Base-by-base conservation (phyloP, 2,888 invertebrate genomes). In the Augochlorella aurata region DNA sequence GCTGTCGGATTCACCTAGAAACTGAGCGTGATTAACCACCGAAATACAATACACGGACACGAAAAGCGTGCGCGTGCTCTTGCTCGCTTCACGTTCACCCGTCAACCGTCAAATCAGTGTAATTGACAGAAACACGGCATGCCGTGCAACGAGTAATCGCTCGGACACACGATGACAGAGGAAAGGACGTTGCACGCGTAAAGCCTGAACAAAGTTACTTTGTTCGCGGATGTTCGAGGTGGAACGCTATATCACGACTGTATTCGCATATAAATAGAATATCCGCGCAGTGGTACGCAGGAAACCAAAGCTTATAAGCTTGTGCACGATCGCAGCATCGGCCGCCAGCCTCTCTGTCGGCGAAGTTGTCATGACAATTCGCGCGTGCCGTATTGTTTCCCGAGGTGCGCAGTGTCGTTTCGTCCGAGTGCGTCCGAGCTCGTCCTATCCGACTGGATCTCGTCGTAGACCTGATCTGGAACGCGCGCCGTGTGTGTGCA, bases 251-350 rank as follows among this genome's bases (percentile, higher is more conserved):
- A 73, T 24, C 38, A 21, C 49, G 63, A 38, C 44, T 50, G 69
- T 63, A 70, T 78, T 79, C 77, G 72, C 44, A 47, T 87, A 87
- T 87, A 87, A 87, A 87, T 87, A 87, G 87, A 85, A 85, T 75
- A 29, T 68, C 45, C 61, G 77, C 73, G 77, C 63, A 74, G 72
- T 72, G 85, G 75, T 74, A 78, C 73, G 71, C 47, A 29, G 50
- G 45, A 73, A 16, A 29, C 29, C 38, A 4, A 38, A 38, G 29
- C 61, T 50, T 61, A 47, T 29, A 49, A n/a, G 44, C 9, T 65
- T 45, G 16, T 71, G 4, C 44, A n/a, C 14, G 52, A 52, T 10
- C 12, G 29, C 61, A 18, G 24, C 9, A 61, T 38, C 45, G 50
- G 61, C 52, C 18, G 29, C 14, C 38, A 29, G 14, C 29, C 14